Conservation (phyloP, 2,888 invertebrate species). For the Alviniconcha strummeri region DNA sequence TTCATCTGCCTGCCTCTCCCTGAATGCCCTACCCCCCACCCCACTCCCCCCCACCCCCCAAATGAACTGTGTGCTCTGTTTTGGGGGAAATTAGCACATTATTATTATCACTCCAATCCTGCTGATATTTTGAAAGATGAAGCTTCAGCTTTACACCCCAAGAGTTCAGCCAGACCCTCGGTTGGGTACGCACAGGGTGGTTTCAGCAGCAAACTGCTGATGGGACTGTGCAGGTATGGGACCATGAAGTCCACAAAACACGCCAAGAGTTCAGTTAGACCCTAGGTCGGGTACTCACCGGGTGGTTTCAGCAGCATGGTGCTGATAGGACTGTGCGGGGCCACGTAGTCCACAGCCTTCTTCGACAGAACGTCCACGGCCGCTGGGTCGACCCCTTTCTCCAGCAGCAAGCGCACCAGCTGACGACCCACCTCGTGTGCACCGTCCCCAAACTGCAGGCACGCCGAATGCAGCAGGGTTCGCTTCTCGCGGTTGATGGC, state of each 20-base stretch:
- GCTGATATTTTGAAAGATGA: no score
- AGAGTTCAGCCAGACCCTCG: no score
- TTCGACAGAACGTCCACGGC: slow-evolving; percentile 38
- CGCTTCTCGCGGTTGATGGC: slow-evolving; percentile 28
- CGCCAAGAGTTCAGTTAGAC: no score
- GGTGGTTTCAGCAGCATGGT: neutral
- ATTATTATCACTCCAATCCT: no score
- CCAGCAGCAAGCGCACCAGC: slow-evolving; percentile 41
- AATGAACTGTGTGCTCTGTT: no score
- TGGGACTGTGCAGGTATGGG: neutral
- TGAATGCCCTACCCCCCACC: no score
- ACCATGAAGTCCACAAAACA: slow-evolving; percentile 48
- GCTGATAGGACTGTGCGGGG: slow-evolving; percentile 21
- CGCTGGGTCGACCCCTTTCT: slow-evolving; percentile 44
- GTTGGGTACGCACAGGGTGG: no score
- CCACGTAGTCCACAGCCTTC: slow-evolving; percentile 49
- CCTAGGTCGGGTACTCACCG: neutral
- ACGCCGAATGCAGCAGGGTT: slow-evolving; percentile 36
- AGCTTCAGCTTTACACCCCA: no score
- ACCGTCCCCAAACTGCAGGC: slow-evolving; percentile 29
- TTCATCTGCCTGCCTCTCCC: no score
- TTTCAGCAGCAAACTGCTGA: neutral
- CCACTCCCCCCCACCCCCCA: no score
- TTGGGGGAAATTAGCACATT: no score
- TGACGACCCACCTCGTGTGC: slow-evolving; percentile 2